Percentiles rank a stretch among this genome's conserved stretches.
phyloP scores from a whole-genome alignment of 2,113 vertebrate genomes.

The Sander lucioperca region DNA sequence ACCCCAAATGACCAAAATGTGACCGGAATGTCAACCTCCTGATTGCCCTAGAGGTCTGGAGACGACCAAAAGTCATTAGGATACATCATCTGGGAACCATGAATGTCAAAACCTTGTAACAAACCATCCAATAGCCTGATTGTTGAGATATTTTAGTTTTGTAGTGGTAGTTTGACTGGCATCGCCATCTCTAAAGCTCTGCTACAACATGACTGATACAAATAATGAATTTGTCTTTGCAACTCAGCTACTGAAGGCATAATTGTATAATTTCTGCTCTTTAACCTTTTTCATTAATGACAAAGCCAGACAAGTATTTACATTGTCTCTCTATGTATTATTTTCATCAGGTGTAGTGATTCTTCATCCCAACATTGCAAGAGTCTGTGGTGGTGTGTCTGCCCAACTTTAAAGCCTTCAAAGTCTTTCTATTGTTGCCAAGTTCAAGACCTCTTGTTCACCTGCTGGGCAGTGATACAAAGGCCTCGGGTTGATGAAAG shows the following conservation, averaged over 20 bases:
- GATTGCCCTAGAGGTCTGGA: too few species aligned
- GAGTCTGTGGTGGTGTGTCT: conserved; percentile 20
- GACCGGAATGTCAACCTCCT: too few species aligned
- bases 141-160: background rate
- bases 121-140: background rate
- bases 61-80: background rate
- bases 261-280: background rate
- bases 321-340: conserved; percentile 12
- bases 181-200: background rate
- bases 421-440: conserved; percentile 43
- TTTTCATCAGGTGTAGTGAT: conserved; percentile 24
- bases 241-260: background rate
- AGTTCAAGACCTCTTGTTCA: conserved; percentile 51
- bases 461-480: conserved; percentile 50
- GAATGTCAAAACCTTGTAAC: background rate
- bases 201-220: background rate
- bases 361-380: conserved; percentile 9
- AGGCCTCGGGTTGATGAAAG: conserved; percentile 42
- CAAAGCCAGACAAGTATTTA: conserved; percentile 18
- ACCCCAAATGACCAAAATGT: too few species aligned
- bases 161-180: background rate
- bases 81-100: background rate
- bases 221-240: background rate
- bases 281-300: conserved; percentile 14
- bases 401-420: conserved; percentile 45